Percentiles rank a stretch among this genome's conserved stretches.
Evolutionary conservation across 2,888 invertebrate genomes (phyloP).

Genomic region (Drosophila greeni): DNA sequence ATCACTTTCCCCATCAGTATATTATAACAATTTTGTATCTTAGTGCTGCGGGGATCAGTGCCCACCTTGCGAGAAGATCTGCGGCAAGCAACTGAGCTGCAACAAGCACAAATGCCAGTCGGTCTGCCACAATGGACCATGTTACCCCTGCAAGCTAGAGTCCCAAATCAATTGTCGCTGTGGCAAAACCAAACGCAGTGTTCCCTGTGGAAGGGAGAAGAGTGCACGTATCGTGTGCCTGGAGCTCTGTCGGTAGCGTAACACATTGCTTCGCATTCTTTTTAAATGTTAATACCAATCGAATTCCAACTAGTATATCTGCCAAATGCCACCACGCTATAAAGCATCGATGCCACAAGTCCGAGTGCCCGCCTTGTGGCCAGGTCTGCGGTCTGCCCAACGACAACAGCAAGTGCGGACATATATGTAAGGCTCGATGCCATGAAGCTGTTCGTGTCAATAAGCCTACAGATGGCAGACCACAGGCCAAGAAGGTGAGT

Average conservation of each 20-base stretch:
- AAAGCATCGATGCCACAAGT: constrained; percentile 89
- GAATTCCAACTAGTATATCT: constrained; percentile 80
- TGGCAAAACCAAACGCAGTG: constrained; percentile 86
- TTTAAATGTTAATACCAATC: neutral
- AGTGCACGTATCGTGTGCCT: constrained; percentile 87
- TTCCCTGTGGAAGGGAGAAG: constrained; percentile 91
- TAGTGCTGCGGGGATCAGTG: constrained; percentile 92
- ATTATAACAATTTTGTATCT: neutral
- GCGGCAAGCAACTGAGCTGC: constrained; percentile 90
- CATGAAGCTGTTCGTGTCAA: constrained; percentile 85
- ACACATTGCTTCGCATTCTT: neutral
- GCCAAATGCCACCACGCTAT: constrained; percentile 93
- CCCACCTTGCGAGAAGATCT: constrained; percentile 89
- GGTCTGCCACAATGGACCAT: constrained; percentile 87
- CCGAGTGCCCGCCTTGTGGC: constrained; percentile 89
- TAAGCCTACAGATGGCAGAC: constrained; percentile 26
- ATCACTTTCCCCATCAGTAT: too few species aligned
- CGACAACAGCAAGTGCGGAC: constrained; percentile 77
- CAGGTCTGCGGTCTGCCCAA: constrained; percentile 84
- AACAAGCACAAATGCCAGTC: constrained; percentile 91
- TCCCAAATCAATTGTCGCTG: constrained; percentile 86
- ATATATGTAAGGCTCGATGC: constrained; percentile 86
- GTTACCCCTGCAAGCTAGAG: constrained; percentile 85
- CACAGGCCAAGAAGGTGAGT: constrained; percentile 55
- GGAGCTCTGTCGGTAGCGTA: constrained; percentile 83